Base-by-base conservation (phyloP, 2,113 vertebrate species). In the Callospermophilus lateralis region DNA sequence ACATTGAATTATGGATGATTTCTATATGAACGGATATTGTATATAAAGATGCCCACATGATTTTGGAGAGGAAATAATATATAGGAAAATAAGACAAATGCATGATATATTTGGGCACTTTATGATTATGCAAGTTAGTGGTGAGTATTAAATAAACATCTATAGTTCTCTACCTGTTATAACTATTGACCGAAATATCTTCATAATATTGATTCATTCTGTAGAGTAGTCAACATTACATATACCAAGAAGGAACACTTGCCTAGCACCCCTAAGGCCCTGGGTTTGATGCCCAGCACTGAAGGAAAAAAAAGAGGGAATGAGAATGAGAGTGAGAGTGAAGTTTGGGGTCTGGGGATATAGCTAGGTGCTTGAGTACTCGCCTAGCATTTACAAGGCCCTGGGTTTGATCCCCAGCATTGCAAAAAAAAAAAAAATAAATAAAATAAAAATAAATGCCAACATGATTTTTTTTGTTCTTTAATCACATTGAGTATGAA, bases 41-140 rank as follows among this genome's bases (percentile, higher is more conserved):
- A 37, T 92, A 65, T 22, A 70, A 53, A 70, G 53, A 68, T 70
- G 26, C 1, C 81, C 9, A 48, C 11, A 8, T 73, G 6, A 55
- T 65, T 85, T 85, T 1, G 26, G 39, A 6, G 30, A 37, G 51
- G 55, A 84, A 80, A 78, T 17, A 53, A 61, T 80, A 51, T 61
- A 51, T 67, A 90, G 28, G 4, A 61, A 94, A 72, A 67, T 81
- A 76, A 93, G 55, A 30, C 30, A 92, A 81, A 93, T 93, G 48
- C 0, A 63, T 45, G 83, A 39, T 65, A 34, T 89, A 86, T 84
- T 90, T 87, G 61, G 20, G 24, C 26, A 68, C 0, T 72, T 88
- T 73, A 48, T 92, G 28, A 45, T 85, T 53, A 67, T 91, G 19
- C 63, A 61, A 85, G 16, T 80, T 95, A 67, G 53, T 83, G 37